phyloP scores from a whole-genome alignment of 2,113 vertebrate species.

The Ictidomys tridecemlineatus region DNA sequence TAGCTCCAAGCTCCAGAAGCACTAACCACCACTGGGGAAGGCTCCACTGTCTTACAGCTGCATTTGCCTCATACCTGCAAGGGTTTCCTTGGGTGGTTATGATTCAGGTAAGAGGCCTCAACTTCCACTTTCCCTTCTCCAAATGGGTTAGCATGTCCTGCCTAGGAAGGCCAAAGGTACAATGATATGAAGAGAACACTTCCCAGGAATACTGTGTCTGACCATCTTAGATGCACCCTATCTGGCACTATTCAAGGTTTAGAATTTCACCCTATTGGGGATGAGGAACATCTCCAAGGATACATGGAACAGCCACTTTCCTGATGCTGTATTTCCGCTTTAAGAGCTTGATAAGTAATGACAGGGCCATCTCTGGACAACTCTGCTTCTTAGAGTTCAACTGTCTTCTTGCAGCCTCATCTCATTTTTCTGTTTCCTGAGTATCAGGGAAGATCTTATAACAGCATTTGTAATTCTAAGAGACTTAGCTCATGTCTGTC shows the following conservation, averaged over 20 bases:
- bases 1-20: background rate
- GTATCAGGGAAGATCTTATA: background rate
- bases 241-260: background rate
- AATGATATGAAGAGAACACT: background rate
- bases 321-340: background rate
- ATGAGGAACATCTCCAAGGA: background rate
- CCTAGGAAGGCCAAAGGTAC: background rate
- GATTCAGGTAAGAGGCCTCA: background rate
- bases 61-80: background rate
- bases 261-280: background rate
- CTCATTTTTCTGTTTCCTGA: background rate
- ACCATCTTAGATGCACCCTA: background rate
- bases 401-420: background rate
- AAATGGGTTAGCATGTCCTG: background rate
- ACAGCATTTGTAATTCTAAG: slow-evolving; percentile 34
- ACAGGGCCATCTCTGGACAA: background rate
- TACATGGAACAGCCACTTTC: background rate
- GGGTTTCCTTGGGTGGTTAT: background rate
- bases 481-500: background rate
- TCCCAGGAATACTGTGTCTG: background rate
- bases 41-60: background rate
- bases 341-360: background rate
- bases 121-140: background rate
- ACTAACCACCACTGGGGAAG: background rate
- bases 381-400: background rate